Base-by-base conservation (phyloP, 2,797 vertebrate species). In the Tarsius wallacei region DNA sequence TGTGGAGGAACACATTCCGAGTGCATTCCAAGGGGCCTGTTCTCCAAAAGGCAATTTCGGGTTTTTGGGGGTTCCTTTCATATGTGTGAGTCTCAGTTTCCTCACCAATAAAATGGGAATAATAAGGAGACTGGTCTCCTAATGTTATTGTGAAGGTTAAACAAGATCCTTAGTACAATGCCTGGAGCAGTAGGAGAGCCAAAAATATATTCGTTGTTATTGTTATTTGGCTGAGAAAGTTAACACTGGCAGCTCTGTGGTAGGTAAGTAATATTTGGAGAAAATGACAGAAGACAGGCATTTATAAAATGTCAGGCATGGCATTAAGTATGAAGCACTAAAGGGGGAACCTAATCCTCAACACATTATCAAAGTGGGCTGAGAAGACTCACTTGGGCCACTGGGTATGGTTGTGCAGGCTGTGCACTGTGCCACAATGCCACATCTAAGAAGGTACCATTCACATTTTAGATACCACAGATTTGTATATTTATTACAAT, bases 181-280 rank as follows among this genome's bases (percentile, higher is more conserved):
- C 55, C 51, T 84, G 49, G n/a, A 94, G 74, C 33, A 84, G 33
- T 91, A 66, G 36, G 84, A 84, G 9, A 19, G 11, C 47, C 87
- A 47, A 71, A 64, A 94, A 77, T 94, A 82, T 70, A 63, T 63
- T 61, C 11, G 7, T 83, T 85, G 21, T 64, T 92, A 5, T 80
- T 51, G 28, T 82, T 53, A 80, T 89, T 85, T 89, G 85, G 57
- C 24, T 92, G 78, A 57, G 42, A 73, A 94, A 85, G 7, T 66
- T 85, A 68, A 85, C 86, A 16, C 59, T 89, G 49, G 12, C 22
- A 81, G 24, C 51, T 84, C 73, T 59, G 57, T 73, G 19, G 59
- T 57, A 68, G n/a, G 11, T 36, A 84, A 81, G 73, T n/a, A 17
- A 64, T 88, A 91, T 84, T 87, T 83, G 42, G 12, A 92, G 80